These are phyloP conservation scores for Amphipoea oculea DNA, from an alignment of 2,888 invertebrate genomes.

Conservation along the genomic window DNA sequence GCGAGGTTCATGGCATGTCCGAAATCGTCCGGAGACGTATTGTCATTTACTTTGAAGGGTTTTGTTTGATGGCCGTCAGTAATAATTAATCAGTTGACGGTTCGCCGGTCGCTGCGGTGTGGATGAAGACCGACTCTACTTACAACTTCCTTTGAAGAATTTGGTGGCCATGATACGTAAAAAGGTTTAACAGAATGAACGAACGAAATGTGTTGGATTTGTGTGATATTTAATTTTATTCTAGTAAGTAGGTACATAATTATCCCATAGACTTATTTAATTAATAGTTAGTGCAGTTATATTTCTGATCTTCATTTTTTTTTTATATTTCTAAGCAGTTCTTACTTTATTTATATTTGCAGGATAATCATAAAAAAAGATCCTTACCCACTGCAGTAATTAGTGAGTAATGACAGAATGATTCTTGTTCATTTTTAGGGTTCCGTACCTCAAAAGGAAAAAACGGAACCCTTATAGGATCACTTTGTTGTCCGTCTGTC, in stretches of 20 bases:
- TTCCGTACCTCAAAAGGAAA: too few relatives aligned
- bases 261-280: background rate
- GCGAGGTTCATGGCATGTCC: slow-evolving; percentile 23
- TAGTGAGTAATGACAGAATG: slow-evolving; percentile 1
- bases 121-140: slow-evolving; percentile 73
- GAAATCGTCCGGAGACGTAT: slow-evolving; percentile 61
- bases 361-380: background rate
- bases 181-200: slow-evolving; percentile 50
- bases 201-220: slow-evolving; percentile 17
- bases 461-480: too few relatives aligned
- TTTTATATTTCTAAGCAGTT: background rate
- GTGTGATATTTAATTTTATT: slow-evolving; percentile 3
- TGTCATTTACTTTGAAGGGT: slow-evolving; percentile 76
- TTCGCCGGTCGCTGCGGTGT: slow-evolving; percentile 54
- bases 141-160: slow-evolving; percentile 79
- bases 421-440: slow-evolving; percentile 26
- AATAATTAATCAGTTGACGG: slow-evolving; percentile 82
- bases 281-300: background rate
- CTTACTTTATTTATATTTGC: background rate
- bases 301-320: background rate
- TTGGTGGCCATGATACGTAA: slow-evolving; percentile 64
- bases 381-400: slow-evolving; percentile 9
- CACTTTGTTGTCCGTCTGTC: too few relatives aligned
- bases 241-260: slow-evolving; percentile 6
- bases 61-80: slow-evolving; percentile 80